phyloP scores from a whole-genome alignment of 1,140 invertebrate genomes.

The Plodia interpunctella region DNA sequence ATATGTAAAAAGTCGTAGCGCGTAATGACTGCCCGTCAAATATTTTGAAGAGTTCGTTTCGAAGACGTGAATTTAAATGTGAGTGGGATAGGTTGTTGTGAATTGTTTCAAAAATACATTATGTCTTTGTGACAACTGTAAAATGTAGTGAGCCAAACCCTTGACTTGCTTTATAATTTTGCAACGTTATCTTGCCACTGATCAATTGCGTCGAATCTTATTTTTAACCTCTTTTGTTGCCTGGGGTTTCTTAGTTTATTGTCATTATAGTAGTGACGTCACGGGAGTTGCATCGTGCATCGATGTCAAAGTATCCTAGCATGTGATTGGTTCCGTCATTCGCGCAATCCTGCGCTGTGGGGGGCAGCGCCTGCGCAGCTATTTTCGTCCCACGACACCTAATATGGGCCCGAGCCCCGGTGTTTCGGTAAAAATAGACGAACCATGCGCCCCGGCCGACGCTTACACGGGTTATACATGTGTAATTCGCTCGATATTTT shows the following conservation, averaged over 20 bases:
- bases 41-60: too few relatives aligned
- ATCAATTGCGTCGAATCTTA: too few relatives aligned
- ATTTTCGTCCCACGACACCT: constrained; percentile 64
- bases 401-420: constrained; percentile 71
- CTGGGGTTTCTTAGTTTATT: too few relatives aligned
- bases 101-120: too few relatives aligned
- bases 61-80: constrained; percentile 10
- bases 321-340: neutral
- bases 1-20: too few relatives aligned
- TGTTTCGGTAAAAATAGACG: constrained; percentile 67
- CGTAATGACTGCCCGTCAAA: too few relatives aligned
- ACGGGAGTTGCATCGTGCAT: too few relatives aligned
- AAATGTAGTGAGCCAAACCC: constrained; percentile 22
- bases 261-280: too few relatives aligned
- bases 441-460: constrained; percentile 20
- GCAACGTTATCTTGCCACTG: too few relatives aligned
- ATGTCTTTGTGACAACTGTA: neutral
- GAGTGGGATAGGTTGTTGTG: constrained; percentile 24
- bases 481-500: neutral
- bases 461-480: neutral
- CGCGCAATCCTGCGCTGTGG: constrained; percentile 31
- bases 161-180: constrained; percentile 17
- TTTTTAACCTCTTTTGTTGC: too few relatives aligned
- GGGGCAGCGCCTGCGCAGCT: constrained; percentile 40
- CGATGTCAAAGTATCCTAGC: neutral